Percentiles rank a stretch among this genome's conserved stretches.
Evolutionary conservation across 2,888 invertebrate genomes (phyloP).

Genomic region (Lamellibrachia satsuma): DNA sequence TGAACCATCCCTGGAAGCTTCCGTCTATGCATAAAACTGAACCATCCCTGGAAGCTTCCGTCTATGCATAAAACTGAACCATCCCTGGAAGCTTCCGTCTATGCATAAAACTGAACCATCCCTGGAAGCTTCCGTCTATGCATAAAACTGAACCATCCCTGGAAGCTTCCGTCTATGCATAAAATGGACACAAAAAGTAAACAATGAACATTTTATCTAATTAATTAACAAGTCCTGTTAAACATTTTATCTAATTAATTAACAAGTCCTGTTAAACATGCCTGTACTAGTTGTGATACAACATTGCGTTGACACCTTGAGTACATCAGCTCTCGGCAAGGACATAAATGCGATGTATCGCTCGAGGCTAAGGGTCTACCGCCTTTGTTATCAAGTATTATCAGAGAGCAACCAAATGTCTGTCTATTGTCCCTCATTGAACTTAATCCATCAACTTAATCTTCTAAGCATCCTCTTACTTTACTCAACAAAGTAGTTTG

Average conservation of each 20-base stretch:
- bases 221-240: background rate
- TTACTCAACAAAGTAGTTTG: background rate
- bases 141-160: background rate
- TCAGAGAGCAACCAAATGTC: background rate
- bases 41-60: background rate
- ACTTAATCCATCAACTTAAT: background rate
- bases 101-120: background rate
- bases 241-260: background rate
- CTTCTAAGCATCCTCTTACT: background rate
- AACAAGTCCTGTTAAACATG: background rate
- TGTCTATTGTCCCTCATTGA: conserved; percentile 13
- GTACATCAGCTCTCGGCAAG: background rate
- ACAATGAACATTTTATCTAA: background rate
- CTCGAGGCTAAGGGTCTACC: background rate
- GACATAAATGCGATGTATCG: background rate
- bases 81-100: no score
- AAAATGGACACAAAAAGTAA: background rate
- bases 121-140: no score
- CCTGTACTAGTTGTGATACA: background rate
- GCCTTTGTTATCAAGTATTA: conserved; percentile 8
- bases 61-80: no score
- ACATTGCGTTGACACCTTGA: conserved; percentile 34
- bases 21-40: background rate
- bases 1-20: no score
- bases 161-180: background rate